These are phyloP conservation scores for Pogonomyrmex barbatus DNA, from an alignment of 1,140 invertebrate genomes.

Conservation along the genomic window DNA sequence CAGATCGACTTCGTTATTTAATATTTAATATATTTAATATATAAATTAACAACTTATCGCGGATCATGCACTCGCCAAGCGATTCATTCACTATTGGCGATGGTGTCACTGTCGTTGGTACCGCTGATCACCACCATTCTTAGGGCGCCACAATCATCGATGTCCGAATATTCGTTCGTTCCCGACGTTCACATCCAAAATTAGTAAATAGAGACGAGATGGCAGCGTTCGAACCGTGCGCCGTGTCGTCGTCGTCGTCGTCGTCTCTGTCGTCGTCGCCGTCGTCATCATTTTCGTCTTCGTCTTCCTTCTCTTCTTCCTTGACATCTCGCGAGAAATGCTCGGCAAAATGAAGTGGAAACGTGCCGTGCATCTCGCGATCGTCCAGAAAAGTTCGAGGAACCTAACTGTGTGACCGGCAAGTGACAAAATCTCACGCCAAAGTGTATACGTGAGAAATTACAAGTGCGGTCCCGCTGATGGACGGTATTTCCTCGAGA, in stretches of 20 bases:
- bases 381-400: constrained; percentile 65
- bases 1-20: too few relatives aligned
- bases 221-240: constrained; percentile 78
- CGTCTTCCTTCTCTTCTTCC: constrained; percentile 39
- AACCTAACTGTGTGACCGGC: constrained; percentile 24
- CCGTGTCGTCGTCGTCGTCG: constrained; percentile 73
- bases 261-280: constrained; percentile 51
- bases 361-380: constrained; percentile 69
- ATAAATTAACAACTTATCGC: too few relatives aligned
- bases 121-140: not conserved
- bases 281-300: not conserved
- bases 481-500: constrained; percentile 46
- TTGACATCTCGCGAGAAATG: constrained; percentile 70
- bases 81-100: not conserved
- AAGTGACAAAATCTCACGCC: constrained; percentile 51
- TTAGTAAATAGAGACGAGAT: constrained; percentile 86
- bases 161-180: constrained; percentile 51
- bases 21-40: too few relatives aligned
- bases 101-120: not conserved
- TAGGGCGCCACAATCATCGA: constrained; percentile 2
- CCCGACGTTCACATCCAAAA: constrained; percentile 81
- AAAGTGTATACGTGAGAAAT: constrained; percentile 58
- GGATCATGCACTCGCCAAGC: not conserved
- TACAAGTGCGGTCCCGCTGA: constrained; percentile 62
- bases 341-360: constrained; percentile 83